phyloP scores from a whole-genome alignment of 2,113 vertebrate genomes.

The Poicephalus meyeri region DNA sequence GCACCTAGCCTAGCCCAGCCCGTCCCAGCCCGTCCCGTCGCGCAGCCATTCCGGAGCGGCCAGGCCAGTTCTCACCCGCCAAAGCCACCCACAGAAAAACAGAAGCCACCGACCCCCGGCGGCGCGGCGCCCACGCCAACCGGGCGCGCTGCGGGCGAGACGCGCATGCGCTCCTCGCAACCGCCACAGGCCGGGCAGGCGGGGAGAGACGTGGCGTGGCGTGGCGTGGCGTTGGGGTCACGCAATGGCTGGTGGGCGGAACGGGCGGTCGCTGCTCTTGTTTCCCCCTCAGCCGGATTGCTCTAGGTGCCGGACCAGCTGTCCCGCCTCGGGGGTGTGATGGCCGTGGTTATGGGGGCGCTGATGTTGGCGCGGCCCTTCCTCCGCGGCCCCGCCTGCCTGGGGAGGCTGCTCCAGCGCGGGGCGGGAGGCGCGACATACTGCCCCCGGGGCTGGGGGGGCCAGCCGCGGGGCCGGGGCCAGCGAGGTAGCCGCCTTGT shows the following conservation, averaged over 20 bases:
- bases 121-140: neutral
- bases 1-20: too few relatives aligned
- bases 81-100: rapidly evolving
- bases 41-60: rapidly evolving
- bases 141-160: neutral
- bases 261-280: neutral
- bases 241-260: neutral
- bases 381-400: neutral
- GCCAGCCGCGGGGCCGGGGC: neutral
- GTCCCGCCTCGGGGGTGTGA: neutral
- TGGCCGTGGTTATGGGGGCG: neutral
- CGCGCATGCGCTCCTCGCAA: neutral
- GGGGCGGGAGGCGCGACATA: neutral
- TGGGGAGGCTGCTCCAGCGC: neutral
- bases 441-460: neutral
- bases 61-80: neutral
- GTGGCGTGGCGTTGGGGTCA: rapidly evolving
- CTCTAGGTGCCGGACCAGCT: neutral
- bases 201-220: too few relatives aligned
- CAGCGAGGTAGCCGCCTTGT: neutral
- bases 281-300: neutral
- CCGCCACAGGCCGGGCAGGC: rapidly evolving
- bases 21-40: too few relatives aligned
- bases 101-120: too few relatives aligned
- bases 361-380: neutral